Percentiles rank a stretch among this genome's conserved stretches.
These are phyloP conservation scores for Fulmarus glacialis DNA, from an alignment of 2,113 vertebrate species.

Conservation along the genomic window DNA sequence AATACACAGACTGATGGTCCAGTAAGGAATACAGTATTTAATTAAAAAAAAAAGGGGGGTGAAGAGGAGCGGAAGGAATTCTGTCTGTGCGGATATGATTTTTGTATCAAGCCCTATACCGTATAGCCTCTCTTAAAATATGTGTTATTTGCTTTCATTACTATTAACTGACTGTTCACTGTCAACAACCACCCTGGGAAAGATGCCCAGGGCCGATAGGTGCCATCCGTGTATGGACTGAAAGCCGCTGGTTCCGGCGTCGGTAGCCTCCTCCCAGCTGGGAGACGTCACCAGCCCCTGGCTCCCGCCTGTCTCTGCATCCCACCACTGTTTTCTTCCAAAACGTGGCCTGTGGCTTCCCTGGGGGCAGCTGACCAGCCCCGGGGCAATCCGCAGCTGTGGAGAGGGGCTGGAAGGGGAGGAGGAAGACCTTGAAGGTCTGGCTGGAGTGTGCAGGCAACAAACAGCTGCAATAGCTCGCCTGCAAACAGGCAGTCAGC, in stretches of 20 bases:
- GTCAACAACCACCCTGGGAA: not conserved
- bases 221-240: not conserved
- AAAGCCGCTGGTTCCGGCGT: not conserved
- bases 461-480: not conserved
- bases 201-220: not conserved
- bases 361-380: not conserved
- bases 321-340: not conserved
- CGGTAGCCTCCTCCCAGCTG: rapidly evolving
- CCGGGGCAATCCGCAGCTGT: not conserved
- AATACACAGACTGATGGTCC: not conserved
- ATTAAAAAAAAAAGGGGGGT: not conserved
- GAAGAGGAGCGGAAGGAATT: rapidly evolving
- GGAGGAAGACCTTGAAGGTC: not conserved
- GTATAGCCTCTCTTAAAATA: not conserved
- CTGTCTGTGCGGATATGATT: not conserved
- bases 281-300: not conserved
- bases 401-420: not conserved
- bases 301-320: not conserved
- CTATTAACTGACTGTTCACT: not conserved
- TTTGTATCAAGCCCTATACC: not conserved
- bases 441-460: not conserved
- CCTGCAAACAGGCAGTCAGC: not conserved
- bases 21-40: not conserved
- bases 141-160: not conserved
- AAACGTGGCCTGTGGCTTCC: not conserved